phyloP scores from a whole-genome alignment of 2,797 vertebrate genomes.

The Dermochelys coriacea region DNA sequence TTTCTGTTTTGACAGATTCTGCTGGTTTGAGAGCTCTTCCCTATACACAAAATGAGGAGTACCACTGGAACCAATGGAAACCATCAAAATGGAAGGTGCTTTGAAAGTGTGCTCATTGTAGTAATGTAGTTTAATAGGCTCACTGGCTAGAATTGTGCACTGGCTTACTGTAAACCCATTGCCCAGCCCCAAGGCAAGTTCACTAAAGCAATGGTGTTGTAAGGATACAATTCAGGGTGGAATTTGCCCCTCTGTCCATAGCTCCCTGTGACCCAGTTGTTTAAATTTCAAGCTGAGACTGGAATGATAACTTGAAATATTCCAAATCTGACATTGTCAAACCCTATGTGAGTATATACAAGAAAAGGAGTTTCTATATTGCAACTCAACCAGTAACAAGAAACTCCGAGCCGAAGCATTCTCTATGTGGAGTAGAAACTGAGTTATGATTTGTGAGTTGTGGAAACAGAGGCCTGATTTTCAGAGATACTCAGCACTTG shows the following conservation, averaged over 20 bases:
- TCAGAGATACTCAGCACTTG: neutral
- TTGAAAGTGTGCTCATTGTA: neutral
- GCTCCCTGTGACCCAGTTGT: neutral
- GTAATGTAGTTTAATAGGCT: neutral
- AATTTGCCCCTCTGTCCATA: neutral
- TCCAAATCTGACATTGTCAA: neutral
- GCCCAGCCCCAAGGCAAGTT: neutral
- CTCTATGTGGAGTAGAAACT: neutral
- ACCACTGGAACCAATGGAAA: constrained; percentile 14
- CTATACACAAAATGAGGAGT: neutral
- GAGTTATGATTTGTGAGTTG: neutral
- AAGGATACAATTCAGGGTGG: neutral
- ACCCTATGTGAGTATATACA: neutral
- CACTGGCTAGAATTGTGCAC: neutral
- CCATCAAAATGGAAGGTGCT: neutral
- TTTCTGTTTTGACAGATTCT: constrained; percentile 1
- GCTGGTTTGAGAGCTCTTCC: constrained; percentile 12
- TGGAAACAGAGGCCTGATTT: neutral
- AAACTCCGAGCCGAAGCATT: neutral
- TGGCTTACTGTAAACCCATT: neutral
- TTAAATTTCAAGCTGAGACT: neutral
- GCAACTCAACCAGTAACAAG: neutral
- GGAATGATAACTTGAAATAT: neutral
- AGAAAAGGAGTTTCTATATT: neutral
- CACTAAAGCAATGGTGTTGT: neutral